These are phyloP conservation scores for Ceriagrion tenellum DNA, from an alignment of 2,888 invertebrate genomes.

Conservation along the genomic window DNA sequence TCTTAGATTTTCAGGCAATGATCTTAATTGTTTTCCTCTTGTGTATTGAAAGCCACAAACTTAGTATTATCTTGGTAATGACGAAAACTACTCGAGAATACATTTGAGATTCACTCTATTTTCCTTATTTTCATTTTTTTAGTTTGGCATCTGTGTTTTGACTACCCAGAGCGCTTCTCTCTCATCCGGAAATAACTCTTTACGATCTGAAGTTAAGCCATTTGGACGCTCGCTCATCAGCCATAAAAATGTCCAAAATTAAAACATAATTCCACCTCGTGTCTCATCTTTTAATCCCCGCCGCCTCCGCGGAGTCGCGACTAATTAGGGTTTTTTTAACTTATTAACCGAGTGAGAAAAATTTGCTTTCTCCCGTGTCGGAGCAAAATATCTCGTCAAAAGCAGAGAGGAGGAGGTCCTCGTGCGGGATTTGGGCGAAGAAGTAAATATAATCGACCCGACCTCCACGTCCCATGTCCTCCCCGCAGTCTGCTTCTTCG, in stretches of 20 bases:
- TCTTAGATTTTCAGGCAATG: too few species aligned
- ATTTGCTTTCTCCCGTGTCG: slow-evolving; percentile 55
- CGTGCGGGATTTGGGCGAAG: neutral
- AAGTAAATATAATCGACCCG: neutral
- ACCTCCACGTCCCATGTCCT: neutral
- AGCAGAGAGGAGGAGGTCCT: neutral
- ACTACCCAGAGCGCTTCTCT: neutral
- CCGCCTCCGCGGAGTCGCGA: neutral
- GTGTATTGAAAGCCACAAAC: too few species aligned
- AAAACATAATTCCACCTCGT: slow-evolving; percentile 5
- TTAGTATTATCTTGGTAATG: neutral
- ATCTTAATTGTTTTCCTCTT: too few species aligned
- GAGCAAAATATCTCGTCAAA: slow-evolving; percentile 41
- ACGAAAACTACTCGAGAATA: neutral
- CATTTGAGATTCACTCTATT: neutral
- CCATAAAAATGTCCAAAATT: slow-evolving; percentile 48
- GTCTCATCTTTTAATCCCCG: neutral
- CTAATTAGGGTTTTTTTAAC: slow-evolving; percentile 43
- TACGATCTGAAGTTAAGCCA: neutral
- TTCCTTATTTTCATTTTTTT: neutral
- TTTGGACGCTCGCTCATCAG: neutral
- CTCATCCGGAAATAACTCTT: neutral
- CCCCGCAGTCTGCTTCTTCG: neutral
- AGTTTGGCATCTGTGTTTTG: neutral
- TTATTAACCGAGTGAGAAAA: slow-evolving; percentile 49